Base-by-base conservation (phyloP, 2,888 invertebrate genomes). In the Synergus laeviventris region DNA sequence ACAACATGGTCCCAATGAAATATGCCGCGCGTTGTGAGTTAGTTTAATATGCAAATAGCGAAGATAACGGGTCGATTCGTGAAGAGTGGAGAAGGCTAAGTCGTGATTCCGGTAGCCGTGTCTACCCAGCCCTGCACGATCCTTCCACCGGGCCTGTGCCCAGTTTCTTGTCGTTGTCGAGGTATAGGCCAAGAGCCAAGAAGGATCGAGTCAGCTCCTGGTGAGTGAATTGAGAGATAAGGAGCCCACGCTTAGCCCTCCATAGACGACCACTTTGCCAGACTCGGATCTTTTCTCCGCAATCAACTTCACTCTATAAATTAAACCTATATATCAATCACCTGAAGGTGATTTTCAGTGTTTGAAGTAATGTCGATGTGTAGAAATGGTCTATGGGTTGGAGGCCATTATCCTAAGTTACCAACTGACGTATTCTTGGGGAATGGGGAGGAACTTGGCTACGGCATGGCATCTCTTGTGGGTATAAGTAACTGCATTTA, bases 91-190 rank as follows among this genome's bases (percentile, higher is more conserved):
- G 86, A 87, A 87, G 87, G 87, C 88, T 87, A 86, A 89, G 89
- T 90, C 89, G 90, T 90, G 89, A 91, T 90, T 90, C 89, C 89
- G 85, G 90, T 91, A 90, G 90, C 90, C 88, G 86, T 90, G 88
- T 89, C 87, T 87, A 84, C 85, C 79, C 83, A 84, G 82, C 84
- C 82, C 83, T 79, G 82, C 82, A 79, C 83, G 81, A 80, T 83
- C 81, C 76, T 79, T 81, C 79, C 74, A 59, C 62, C 56, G 79
- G 81, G 62, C 78, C 78, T 59, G 79, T 74, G 60, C 79, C 79
- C 78, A 64, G 70, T 76, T 76, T 56, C 80, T 76, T 76, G 74
- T 76, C n/a, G 54, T 21, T 74, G 60, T 56, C 66, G 76, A 81
- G 79, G 80, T 56, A n/a, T n/a, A 80, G 79, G 75, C 70, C 70